Conservation (phyloP, 2,113 vertebrate species). For the Myotis brandtii region DNA sequence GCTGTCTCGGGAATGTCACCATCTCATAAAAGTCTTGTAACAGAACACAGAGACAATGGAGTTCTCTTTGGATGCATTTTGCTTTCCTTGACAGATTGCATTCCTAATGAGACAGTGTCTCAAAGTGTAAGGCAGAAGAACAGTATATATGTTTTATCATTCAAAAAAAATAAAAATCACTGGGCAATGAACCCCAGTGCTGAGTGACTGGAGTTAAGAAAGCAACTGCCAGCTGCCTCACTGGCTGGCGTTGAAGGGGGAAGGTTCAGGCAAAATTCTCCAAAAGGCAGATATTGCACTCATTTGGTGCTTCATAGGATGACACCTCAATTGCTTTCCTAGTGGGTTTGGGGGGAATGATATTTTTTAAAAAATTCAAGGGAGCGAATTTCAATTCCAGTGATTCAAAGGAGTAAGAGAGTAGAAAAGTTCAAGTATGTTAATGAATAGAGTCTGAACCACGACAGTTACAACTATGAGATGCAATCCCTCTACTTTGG, state of each 20-base stretch:
- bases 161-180: neutral
- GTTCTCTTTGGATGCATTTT: slow-evolving; percentile 75
- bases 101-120: slow-evolving; percentile 81
- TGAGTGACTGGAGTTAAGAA: slow-evolving; percentile 61
- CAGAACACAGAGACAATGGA: slow-evolving; percentile 84
- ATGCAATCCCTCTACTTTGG: neutral
- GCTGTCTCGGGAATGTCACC: slow-evolving; percentile 85
- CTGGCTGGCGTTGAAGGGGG: neutral
- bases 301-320: slow-evolving; percentile 55
- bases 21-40: slow-evolving; percentile 85
- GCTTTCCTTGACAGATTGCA: slow-evolving; percentile 81
- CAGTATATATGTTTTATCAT: slow-evolving; percentile 64
- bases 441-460: neutral
- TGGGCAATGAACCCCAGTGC: slow-evolving; percentile 57
- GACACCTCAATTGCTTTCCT: slow-evolving; percentile 49
- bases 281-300: slow-evolving; percentile 46
- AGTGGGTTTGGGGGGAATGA: neutral
- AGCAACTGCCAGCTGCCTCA: neutral
- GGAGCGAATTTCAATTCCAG: neutral
- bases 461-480: slow-evolving; percentile 9
- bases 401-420: neutral
- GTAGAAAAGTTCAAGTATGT: slow-evolving; percentile 60
- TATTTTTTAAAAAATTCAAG: slow-evolving; percentile 4
- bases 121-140: slow-evolving; percentile 67
- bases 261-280: neutral